Conservation (phyloP, 2,888 invertebrate genomes). For the Athalia cordata region DNA sequence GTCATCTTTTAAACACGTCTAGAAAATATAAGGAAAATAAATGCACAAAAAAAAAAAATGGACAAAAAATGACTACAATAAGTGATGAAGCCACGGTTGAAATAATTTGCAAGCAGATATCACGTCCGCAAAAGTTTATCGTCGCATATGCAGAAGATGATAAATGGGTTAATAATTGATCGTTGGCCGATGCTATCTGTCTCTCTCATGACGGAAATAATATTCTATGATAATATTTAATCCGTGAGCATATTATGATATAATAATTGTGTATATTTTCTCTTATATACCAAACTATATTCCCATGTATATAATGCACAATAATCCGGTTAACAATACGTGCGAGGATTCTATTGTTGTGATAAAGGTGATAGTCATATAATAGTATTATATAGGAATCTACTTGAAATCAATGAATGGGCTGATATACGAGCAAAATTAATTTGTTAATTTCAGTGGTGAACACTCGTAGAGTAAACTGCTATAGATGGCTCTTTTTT, state of each 20-base stretch:
- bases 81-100: not conserved
- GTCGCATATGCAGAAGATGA: not conserved
- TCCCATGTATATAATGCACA: not conserved
- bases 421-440: not conserved
- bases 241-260: not conserved
- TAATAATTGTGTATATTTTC: not conserved
- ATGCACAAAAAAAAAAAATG: too few species aligned
- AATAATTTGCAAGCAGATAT: not conserved
- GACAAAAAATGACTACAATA: too few species aligned
- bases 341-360: slow-evolving; percentile 6
- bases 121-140: not conserved
- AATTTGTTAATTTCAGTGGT: too few species aligned
- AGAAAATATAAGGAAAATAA: too few species aligned
- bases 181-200: not conserved
- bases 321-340: not conserved
- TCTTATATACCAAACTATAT: too few species aligned
- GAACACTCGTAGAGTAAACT: too few species aligned
- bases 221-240: slow-evolving; percentile 8
- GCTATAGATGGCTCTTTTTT: too few species aligned
- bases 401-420: slow-evolving; percentile 15
- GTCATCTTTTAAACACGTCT: too few species aligned
- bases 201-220: not conserved
- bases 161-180: not conserved
- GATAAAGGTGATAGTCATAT: not conserved
- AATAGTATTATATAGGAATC: too few species aligned